Base-by-base conservation (phyloP, 2,797 vertebrate genomes). In the Propithecus deckenii region DNA sequence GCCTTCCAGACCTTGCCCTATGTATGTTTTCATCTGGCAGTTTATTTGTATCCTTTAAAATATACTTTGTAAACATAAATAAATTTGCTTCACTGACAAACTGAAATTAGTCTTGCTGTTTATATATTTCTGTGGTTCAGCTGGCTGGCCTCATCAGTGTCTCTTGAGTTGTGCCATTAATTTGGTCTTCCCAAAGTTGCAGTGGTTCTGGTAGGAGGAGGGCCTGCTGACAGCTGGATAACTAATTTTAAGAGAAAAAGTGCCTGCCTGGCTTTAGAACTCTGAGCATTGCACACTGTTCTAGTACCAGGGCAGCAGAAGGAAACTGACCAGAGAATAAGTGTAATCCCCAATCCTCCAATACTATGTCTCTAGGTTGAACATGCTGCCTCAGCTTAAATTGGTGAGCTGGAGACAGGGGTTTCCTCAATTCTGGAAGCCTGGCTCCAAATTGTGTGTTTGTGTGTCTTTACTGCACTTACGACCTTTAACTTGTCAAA, bases 231-330 rank as follows among this genome's bases (percentile, higher is more conserved):
- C 76, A 55, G 72, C 83, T 84, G 43, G 41, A 80, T 86, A 75
- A 50, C 67, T 92, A 3, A 94, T 96, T 89, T 95, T 91, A 97
- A 76, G 65, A 79, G 94, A 75, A 86, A 67, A 87, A 92, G 94
- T 88, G 25, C 5, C 93, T 67, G 57, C 43, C 55, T 69, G 86
- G 28, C 67, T 84, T 90, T 50, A 48, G 22, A 92, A 69, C 17
- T n/a, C 52, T 92, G 35, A 81, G 38, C 18, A 32, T 50, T 20
- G 1, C 43, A 52, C 20, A 1, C 23, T 57, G 14, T 12, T 75
- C 65, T 74, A 72, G 18, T n/a, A 72, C 30, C 5, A 57, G 15
- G 3, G 38, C 30, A 43, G 65, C 1, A 4, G 57, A 72, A 76
- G 32, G 23, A 35, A 79, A 46, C 55, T 81, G 30, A 30, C 30